Conservation (phyloP, 2,888 invertebrate genomes). For the Eilema caniola region DNA sequence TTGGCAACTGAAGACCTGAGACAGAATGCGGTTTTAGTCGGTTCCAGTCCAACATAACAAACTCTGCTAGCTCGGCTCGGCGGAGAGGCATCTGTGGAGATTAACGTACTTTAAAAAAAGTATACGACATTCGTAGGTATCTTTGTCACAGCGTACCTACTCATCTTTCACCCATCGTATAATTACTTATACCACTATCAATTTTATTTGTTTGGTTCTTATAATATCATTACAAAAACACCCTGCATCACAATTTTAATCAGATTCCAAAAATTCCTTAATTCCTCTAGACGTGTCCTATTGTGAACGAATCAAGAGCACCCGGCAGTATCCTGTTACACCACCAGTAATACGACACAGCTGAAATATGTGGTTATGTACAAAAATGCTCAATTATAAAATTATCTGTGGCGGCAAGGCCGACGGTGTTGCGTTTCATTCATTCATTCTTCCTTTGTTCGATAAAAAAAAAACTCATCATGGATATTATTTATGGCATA, state of each 20-base stretch:
- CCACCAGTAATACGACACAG: slow-evolving; percentile 50
- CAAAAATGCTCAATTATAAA: slow-evolving; percentile 46
- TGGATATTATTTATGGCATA: not conserved
- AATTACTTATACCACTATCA: not conserved
- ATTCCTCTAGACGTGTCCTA: slow-evolving; percentile 59
- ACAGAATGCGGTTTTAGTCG: too few species aligned
- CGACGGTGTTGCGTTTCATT: slow-evolving; percentile 47
- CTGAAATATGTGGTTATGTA: slow-evolving; percentile 40
- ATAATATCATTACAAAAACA: slow-evolving; percentile 17
- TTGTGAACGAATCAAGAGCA: slow-evolving; percentile 62
- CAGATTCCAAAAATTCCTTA: slow-evolving; percentile 47
- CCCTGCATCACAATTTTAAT: slow-evolving; percentile 27
- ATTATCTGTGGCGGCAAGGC: slow-evolving; percentile 46
- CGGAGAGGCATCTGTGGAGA: too few species aligned
- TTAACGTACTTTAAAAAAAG: too few species aligned
- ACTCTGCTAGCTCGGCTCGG: too few species aligned
- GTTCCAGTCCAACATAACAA: too few species aligned
- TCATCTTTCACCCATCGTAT: too few species aligned
- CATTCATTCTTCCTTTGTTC: slow-evolving; percentile 34
- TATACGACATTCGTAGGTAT: too few species aligned
- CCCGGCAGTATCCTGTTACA: slow-evolving; percentile 54
- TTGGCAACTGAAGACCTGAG: too few species aligned
- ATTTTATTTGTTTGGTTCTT: not conserved
- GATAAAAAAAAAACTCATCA: slow-evolving; percentile 35
- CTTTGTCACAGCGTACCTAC: too few species aligned